Conservation (phyloP, 1,140 invertebrate genomes). For the Pachypsylla venusta region DNA sequence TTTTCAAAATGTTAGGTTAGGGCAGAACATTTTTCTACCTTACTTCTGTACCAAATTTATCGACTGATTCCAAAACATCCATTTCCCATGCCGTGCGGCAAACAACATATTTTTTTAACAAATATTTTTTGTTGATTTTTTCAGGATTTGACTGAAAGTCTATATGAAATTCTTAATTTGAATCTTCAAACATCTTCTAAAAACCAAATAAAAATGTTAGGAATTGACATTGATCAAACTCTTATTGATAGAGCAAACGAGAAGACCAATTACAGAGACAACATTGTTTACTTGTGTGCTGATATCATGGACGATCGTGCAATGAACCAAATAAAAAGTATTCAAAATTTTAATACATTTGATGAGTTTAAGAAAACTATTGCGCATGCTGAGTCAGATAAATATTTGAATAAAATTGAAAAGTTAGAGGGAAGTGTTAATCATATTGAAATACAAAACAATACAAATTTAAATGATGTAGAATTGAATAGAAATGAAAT, state of each 20-base stretch:
- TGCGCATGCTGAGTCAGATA: not conserved
- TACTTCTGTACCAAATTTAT: no score
- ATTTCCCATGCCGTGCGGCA: no score
- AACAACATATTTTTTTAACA: no score
- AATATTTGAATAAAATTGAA: not conserved
- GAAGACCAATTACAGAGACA: constrained; percentile 30
- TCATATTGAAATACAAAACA: not conserved
- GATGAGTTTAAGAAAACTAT: not conserved
- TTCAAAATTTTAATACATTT: constrained; percentile 25
- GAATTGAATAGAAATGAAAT: not conserved
- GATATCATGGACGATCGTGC: constrained; percentile 1
- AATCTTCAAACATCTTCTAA: constrained; percentile 6
- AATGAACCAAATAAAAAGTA: not conserved
- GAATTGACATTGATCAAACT: constrained; percentile 53
- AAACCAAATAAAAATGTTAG: constrained; percentile 37
- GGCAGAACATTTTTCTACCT: no score
- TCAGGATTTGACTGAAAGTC: constrained; percentile 13
- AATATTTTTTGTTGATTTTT: no score
- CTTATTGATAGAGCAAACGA: constrained; percentile 49
- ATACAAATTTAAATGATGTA: not conserved
- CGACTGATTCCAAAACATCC: no score
- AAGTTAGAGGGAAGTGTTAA: not conserved
- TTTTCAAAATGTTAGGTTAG: no score
- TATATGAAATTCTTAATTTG: not conserved
- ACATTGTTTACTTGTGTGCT: constrained; percentile 38